A percentile compares a stretch with the other conserved stretches of the same genome.
Evolutionary conservation across 2,888 invertebrate genomes (phyloP).

Genomic region (Dasysyrphus tricinctus): DNA sequence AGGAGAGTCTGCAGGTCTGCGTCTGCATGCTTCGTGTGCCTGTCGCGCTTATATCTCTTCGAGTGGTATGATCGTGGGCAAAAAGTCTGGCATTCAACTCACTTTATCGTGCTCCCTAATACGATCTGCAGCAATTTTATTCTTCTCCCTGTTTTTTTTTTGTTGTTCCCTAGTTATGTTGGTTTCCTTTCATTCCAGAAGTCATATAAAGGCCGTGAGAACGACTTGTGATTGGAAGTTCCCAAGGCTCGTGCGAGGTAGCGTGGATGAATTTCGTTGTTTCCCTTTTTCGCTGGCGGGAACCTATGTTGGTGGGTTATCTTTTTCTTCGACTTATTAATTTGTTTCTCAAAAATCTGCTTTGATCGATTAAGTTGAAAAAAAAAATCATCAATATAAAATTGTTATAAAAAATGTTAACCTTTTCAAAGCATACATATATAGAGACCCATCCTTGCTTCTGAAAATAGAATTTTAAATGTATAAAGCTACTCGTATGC

Average conservation of each 20-base stretch:
- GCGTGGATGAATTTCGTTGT: constrained; percentile 41
- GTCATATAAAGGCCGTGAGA: constrained; percentile 78
- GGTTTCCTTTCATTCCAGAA: constrained; percentile 73
- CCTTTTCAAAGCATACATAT: constrained; percentile 38
- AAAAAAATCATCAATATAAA: constrained; percentile 5
- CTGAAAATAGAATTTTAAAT: constrained; percentile 48
- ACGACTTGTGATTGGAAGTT: constrained; percentile 76
- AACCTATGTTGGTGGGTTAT: constrained; percentile 44
- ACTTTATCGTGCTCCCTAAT: constrained; percentile 70
- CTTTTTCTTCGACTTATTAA: constrained; percentile 51
- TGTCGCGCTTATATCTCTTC: constrained; percentile 73
- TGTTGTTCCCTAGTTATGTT: constrained; percentile 19
- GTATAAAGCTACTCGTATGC: neutral
- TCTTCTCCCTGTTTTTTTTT: constrained; percentile 25
- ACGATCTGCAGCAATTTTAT: constrained; percentile 68
- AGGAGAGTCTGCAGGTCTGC: constrained; percentile 36
- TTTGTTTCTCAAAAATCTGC: constrained; percentile 59
- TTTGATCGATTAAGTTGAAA: constrained; percentile 59
- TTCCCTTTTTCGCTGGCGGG: constrained; percentile 35
- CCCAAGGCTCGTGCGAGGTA: constrained; percentile 77
- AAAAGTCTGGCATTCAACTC: constrained; percentile 68
- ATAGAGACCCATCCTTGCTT: neutral
- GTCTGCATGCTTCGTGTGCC: constrained; percentile 67
- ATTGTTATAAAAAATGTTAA: constrained; percentile 31
- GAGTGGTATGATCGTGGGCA: constrained; percentile 57